phyloP scores from a whole-genome alignment of 2,888 invertebrate species.

The Gymnocheta viridis region DNA sequence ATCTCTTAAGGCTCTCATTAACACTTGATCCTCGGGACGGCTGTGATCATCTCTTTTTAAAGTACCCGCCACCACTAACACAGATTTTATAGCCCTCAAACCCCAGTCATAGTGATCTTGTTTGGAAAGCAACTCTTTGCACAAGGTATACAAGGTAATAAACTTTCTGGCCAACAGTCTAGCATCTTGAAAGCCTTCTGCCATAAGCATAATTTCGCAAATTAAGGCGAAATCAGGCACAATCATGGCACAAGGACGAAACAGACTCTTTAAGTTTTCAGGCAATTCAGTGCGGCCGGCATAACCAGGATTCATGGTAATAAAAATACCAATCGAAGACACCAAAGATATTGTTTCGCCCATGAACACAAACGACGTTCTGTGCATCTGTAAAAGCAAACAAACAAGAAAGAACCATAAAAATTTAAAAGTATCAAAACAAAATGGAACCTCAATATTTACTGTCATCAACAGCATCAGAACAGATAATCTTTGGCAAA shows the following conservation, averaged over 20 bases:
- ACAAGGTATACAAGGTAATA: conserved; percentile 95
- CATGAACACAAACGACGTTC: conserved; percentile 91
- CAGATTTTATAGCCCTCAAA: conserved; percentile 97
- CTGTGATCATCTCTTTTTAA: conserved; percentile 91
- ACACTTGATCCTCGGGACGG: conserved; percentile 91
- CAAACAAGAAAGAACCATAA: not conserved
- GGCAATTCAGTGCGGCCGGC: conserved; percentile 94
- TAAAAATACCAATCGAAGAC: conserved; percentile 94
- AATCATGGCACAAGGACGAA: conserved; percentile 97
- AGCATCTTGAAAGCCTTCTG: conserved; percentile 97
- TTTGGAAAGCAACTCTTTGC: conserved; percentile 94
- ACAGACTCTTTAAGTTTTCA: conserved; percentile 86
- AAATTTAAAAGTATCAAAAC: not conserved
- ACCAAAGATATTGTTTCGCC: conserved; percentile 91
- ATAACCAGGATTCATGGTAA: conserved; percentile 98
- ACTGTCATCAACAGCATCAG: conserved; percentile 36
- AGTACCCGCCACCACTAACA: conserved; percentile 96
- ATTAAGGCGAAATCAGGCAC: conserved; percentile 98
- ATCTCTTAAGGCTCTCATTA: conserved; percentile 96
- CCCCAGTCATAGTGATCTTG: conserved; percentile 99
- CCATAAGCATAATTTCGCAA: conserved; percentile 98
- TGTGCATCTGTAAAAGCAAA: conserved; percentile 83
- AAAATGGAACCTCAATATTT: conserved; percentile 43
- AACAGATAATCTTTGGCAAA: conserved; percentile 31
- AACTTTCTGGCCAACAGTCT: conserved; percentile 95